A percentile compares a stretch with the other conserved stretches of the same genome.
Evolutionary conservation across 2,888 invertebrate species (phyloP).

Genomic region (Cheilosia urbana): DNA sequence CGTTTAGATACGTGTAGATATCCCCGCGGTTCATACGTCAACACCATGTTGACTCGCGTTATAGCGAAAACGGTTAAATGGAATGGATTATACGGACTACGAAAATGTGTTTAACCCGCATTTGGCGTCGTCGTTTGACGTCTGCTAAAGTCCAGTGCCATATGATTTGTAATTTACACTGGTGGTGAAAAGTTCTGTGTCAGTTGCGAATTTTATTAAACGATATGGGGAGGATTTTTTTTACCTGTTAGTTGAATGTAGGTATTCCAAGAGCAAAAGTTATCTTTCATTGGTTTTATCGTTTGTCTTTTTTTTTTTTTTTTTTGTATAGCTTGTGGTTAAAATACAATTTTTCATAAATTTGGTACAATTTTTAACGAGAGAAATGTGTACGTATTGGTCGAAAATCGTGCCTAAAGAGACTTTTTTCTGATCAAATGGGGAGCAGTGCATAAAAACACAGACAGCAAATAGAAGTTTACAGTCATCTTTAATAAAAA

Average conservation of each 20-base stretch:
- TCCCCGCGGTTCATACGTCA: constrained; percentile 53
- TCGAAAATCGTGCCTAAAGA: no score
- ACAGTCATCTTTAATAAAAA: no score
- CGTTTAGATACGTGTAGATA: constrained; percentile 62
- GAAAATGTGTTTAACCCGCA: constrained; percentile 62
- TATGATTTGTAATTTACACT: constrained; percentile 24
- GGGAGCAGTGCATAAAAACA: no score
- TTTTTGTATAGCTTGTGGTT: background rate
- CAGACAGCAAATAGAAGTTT: no score
- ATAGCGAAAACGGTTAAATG: constrained; percentile 67
- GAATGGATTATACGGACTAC: constrained; percentile 61
- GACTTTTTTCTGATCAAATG: no score
- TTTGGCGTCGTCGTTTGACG: constrained; percentile 39
- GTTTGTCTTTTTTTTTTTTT: background rate
- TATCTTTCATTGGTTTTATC: no score
- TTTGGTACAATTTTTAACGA: no score
- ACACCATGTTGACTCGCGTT: constrained; percentile 45
- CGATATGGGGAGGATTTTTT: no score
- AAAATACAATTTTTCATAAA: no score
- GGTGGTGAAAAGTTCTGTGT: background rate
- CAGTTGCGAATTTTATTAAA: background rate
- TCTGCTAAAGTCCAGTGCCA: constrained; percentile 27
- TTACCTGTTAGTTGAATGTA: background rate
- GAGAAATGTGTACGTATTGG: no score
- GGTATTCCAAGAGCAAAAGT: no score